Base-by-base conservation (phyloP, 2,888 invertebrate species). In the Acronicta psi region DNA sequence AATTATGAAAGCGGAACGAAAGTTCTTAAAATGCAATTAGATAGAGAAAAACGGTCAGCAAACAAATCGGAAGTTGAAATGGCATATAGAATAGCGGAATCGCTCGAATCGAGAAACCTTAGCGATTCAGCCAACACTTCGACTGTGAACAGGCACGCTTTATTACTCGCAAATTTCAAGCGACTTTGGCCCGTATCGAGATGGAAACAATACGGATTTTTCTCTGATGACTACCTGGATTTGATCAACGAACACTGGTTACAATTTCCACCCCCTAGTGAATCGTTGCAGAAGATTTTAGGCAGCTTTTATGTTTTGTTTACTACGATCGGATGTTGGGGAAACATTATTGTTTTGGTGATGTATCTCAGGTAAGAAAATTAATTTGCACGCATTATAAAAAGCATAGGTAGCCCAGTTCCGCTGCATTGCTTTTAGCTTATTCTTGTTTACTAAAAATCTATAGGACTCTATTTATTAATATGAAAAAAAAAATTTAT, bases 221-320 rank as follows among this genome's bases (percentile, higher is more conserved):
- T 96, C 81, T 86, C 91, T 5, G 95, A 95, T 37, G 94, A 95
- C 60, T 95, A 95, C 76, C 79, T 96, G 74, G 80, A 92, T 56
- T 84, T 94, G 63, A 96, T 97, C 63, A 96, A 97, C 87, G 91
- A 95, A 1, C 96, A 97, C 83, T 97, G 97, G 97, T 87, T 97
- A 68, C 88, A 94, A 72, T 97, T 96, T 82, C 93, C 95, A 20
- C 96, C 97, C 2, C 96, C 96, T 0, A 85, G 90, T 36, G 91
- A 93, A 45, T 77, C 83, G 20, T 87, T 95, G 44, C 96, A 96
- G 84, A 95, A 95, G 79, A 81, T 92, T 4, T 88, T 97, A 76
- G 97, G 95, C 2, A 84, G 90, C 14, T 76, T 96, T 49, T 97
- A 97, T 83, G 79, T 95, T 20, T 73, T 96, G 42, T 95, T 97